Evolutionary conservation across 2,888 invertebrate genomes (phyloP).

Genomic region (Eupithecia dodoneata): DNA sequence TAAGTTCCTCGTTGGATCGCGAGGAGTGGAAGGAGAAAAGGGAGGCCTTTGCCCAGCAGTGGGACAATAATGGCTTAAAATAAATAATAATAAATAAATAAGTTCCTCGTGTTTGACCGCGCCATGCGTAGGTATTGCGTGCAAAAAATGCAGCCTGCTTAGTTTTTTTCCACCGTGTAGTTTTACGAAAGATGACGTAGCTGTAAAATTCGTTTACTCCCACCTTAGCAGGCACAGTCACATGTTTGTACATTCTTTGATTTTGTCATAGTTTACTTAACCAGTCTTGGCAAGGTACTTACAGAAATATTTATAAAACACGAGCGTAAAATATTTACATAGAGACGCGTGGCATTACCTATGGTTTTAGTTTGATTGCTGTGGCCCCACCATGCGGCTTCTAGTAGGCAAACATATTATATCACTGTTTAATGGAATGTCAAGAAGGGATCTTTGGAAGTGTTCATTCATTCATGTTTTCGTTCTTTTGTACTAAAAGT

Average conservation of each 20-base stretch:
- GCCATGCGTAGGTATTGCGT: conserved; percentile 2
- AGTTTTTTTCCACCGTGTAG: not conserved
- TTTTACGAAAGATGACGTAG: not conserved
- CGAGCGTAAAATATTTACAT: not conserved
- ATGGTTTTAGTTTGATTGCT: not conserved
- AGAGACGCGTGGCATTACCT: not conserved
- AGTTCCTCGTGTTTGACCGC: not conserved
- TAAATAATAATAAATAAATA: too few relatives aligned
- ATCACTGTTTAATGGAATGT: not conserved
- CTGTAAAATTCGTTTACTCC: too few relatives aligned
- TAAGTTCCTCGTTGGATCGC: not conserved
- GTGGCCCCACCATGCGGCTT: not conserved
- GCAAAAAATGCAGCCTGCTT: not conserved
- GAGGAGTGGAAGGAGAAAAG: too few relatives aligned
- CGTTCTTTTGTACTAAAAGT: not conserved
- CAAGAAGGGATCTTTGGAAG: not conserved
- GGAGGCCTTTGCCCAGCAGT: too few relatives aligned
- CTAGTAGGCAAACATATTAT: not conserved
- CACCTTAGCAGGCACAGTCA: not conserved
- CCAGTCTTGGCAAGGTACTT: not conserved
- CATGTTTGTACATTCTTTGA: not conserved
- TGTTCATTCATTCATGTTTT: not conserved
- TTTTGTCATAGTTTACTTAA: not conserved
- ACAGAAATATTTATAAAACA: not conserved
- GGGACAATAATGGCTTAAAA: too few relatives aligned